Conservation (phyloP, 2,797 vertebrate species). For the Chrysolophus pictus region DNA sequence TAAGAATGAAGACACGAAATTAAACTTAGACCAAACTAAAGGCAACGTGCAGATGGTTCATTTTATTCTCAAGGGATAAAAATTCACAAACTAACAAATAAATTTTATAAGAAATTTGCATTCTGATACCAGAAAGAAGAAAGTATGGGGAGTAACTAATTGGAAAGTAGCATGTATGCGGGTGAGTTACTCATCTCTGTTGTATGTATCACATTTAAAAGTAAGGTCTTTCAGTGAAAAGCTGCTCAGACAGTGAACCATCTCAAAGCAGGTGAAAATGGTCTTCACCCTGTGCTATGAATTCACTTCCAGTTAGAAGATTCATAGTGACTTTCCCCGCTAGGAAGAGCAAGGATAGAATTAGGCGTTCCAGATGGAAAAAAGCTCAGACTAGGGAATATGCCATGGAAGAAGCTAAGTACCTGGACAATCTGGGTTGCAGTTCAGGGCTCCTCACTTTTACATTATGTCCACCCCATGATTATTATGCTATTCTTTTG, state of each 20-base stretch:
- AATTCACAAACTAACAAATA: neutral
- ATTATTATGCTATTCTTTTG: neutral
- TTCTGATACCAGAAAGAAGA: neutral
- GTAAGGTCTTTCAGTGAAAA: neutral
- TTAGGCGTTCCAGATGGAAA: neutral
- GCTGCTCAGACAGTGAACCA: neutral
- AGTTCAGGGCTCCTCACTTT: neutral
- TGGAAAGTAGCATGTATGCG: neutral
- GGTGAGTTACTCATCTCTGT: neutral
- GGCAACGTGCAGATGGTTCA: neutral
- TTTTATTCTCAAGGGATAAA: conserved; percentile 8
- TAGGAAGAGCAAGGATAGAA: neutral
- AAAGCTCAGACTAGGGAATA: neutral
- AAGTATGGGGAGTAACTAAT: neutral
- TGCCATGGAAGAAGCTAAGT: neutral
- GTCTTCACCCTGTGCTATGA: neutral
- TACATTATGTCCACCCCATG: neutral
- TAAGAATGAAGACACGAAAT: conserved; percentile 9
- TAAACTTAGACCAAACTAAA: neutral
- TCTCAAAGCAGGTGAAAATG: neutral
- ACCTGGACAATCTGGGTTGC: neutral
- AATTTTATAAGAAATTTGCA: neutral
- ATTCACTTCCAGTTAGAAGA: neutral
- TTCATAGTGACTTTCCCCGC: neutral
- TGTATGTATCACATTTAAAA: neutral